Conservation (phyloP, 2,888 invertebrate genomes). For the Himalopsyche anomala region DNA sequence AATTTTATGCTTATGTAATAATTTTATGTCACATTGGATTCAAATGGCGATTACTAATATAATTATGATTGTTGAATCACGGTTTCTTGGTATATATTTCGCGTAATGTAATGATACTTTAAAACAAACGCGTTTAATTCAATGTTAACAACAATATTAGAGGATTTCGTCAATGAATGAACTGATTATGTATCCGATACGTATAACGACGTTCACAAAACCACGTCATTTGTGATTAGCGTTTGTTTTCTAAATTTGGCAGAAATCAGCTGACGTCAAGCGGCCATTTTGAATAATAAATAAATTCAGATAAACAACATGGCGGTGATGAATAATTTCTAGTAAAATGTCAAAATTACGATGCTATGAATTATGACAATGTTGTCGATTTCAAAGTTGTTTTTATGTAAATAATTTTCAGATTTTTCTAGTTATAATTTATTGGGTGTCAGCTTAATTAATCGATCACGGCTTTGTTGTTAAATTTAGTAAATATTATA, state of each 20-base stretch:
- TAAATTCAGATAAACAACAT: not conserved
- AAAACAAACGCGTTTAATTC: too few species aligned
- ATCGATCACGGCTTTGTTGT: too few species aligned
- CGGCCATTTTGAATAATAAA: conserved; percentile 31
- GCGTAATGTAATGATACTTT: too few species aligned
- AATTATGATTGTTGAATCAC: too few species aligned
- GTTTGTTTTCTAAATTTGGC: conserved; percentile 1
- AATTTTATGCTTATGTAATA: too few species aligned
- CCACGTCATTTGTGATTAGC: not conserved
- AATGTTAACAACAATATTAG: not conserved
- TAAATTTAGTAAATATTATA: too few species aligned
- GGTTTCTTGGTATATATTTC: too few species aligned
- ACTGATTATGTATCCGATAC: not conserved
- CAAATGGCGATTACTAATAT: too few species aligned
- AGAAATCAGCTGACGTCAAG: conserved; percentile 21
- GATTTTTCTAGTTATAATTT: conserved; percentile 23
- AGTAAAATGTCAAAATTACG: not conserved
- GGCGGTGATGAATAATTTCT: not conserved
- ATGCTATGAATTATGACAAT: not conserved
- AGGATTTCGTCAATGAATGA: not conserved
- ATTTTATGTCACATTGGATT: too few species aligned
- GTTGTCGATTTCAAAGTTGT: not conserved
- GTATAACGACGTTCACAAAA: not conserved
- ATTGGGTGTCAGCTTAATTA: too few species aligned
- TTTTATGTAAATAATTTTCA: not conserved